Conservation (phyloP, 2,113 vertebrate species). For the Cygnus atratus region DNA sequence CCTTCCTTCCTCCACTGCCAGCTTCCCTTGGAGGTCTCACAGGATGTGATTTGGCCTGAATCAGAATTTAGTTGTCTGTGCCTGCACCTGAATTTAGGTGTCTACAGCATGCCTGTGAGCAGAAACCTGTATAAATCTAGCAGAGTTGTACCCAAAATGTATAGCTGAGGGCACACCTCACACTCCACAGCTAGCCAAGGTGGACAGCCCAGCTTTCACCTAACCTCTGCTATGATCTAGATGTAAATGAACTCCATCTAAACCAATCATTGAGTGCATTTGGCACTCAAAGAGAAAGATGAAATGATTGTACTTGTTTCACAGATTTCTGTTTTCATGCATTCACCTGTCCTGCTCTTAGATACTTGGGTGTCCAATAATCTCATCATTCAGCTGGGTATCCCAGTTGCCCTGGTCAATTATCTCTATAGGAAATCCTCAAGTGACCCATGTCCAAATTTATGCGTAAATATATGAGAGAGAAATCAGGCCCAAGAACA, state of each 20-base stretch:
- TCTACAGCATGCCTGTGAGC: background rate
- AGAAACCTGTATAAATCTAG: background rate
- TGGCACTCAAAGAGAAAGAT: background rate
- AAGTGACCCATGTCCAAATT: background rate
- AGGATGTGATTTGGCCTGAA: background rate
- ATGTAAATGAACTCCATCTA: background rate
- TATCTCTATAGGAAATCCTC: background rate
- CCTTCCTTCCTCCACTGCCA: background rate
- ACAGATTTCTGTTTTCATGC: background rate
- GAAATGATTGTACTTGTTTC: background rate
- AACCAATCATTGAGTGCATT: background rate
- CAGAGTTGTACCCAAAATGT: background rate
- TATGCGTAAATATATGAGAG: background rate
- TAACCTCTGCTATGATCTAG: background rate
- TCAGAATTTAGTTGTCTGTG: background rate
- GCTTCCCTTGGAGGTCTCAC: background rate
- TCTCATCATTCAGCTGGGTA: background rate
- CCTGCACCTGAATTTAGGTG: background rate
- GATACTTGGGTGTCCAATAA: background rate
- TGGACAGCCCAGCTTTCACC: background rate
- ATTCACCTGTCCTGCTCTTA: background rate
- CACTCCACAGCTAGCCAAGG: fast-evolving
- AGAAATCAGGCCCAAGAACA: background rate
- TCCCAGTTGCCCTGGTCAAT: background rate
- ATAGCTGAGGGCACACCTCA: background rate